Evolutionary conservation across 2,797 vertebrate genomes (phyloP), one percentile per base, ranked within the genome.

Genomic region (Parambassis ranga): DNA sequence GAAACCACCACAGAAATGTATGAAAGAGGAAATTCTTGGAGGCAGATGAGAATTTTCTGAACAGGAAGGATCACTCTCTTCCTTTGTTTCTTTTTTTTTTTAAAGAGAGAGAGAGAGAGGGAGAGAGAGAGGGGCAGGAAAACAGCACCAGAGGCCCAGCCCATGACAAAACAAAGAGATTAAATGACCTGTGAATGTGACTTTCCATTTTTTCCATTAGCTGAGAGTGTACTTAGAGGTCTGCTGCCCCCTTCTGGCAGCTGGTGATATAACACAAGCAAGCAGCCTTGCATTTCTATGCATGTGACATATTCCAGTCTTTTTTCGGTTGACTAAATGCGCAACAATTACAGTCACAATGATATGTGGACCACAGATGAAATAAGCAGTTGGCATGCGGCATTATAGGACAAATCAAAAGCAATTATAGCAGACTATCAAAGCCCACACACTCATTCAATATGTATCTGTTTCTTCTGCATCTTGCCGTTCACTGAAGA

Each of bases 171-270:
- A 90, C 84, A 91, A 89, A 89, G 85, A 86, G 84, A 90, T 88
- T 80, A 90, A 90, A 89, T 91, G 88, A 91, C 86, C 90, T 89
- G 87, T 90, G 88, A 91, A 90, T 89, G 87, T 92, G 88, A 91
- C 87, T 87, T 86, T 81, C 77, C 70, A 73, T 75, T 83, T 74
- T 22, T 77, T 55, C 64, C 63, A 81, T 84, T 59, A 65, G 63
- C 64, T 56, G 4, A 0, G n/a, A 43, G 44, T 78, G 62, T 77
- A 61, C 66, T 85, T 65, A 77, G 83, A 84, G 66, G 57, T 44
- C 69, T 89, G 87, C 89, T 91, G 90, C 89, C 90, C 89, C 89
- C 90, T 83, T 72, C 86, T 91, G 89, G 82, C 79, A 23, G 53
- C 44, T 6, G 32, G 9, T 0, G 20, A 53, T 48, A 83, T 38